Base-by-base conservation (phyloP, 2,888 invertebrate genomes). In the Pristionchus fissidentatus region DNA sequence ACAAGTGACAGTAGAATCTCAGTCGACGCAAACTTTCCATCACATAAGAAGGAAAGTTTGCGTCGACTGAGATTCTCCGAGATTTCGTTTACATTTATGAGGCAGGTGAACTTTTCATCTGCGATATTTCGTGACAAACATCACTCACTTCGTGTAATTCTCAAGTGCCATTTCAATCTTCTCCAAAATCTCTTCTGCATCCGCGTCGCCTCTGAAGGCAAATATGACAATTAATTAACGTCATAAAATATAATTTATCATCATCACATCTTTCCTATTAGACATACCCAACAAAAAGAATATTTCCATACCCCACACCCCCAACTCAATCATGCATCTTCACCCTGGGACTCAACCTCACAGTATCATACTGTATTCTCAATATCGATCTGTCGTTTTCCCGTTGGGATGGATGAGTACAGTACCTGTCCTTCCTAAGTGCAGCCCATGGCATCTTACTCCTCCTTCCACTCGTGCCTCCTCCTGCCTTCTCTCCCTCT, bases 91-190 rank as follows among this genome's bases (percentile, higher is more conserved):
- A 8, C 49, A 49, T 19, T 19, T 15, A 5, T 22, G n/a, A n/a
- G n/a, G n/a, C n/a, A n/a, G n/a, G n/a, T n/a, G n/a, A n/a, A n/a
- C n/a, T n/a, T n/a, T n/a, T n/a, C n/a, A n/a, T n/a, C n/a, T n/a
- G n/a, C n/a, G n/a, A n/a, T n/a, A n/a, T n/a, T n/a, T n/a, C n/a
- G n/a, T 35, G 19, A 19, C n/a, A 15, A 60, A 15, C 60, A 60
- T 22, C 1, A 32, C 81, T 78, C 41, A 83, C 82, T 84, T 88
- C 13, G 46, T 86, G 78, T 91, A 92, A 78, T 92, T 89, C 84
- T 92, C 91, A 22, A 92, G 84, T 0, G 92, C 90, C 57, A 86
- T 83, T 49, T 88, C 87, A 84, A 92, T 90, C 35, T 86, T 84
- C 57, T 89, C 89, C 38, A 88, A 43, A 15, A 91, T 90, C 26